Evolutionary conservation across 2,113 vertebrate genomes (phyloP).

Genomic region (Mugil cephalus): DNA sequence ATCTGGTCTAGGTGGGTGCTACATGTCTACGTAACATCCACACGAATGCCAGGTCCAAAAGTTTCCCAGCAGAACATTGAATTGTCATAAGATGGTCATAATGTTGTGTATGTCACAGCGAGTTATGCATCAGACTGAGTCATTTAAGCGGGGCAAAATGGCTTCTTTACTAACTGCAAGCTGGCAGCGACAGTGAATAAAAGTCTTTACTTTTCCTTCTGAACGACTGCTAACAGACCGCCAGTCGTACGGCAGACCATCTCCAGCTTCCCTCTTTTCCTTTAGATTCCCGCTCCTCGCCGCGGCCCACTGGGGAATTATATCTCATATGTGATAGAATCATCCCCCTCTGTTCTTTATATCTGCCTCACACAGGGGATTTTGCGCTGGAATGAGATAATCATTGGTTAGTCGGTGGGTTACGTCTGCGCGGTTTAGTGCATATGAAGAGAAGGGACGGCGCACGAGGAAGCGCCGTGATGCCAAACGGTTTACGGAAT

Average conservation of each 20-base stretch:
- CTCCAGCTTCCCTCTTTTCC: conserved; percentile 11
- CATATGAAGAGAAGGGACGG: conserved; percentile 18
- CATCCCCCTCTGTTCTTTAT: conserved; percentile 57
- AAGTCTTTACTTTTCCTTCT: conserved; percentile 25
- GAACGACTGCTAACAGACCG: conserved; percentile 36
- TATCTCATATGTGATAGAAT: conserved; percentile 71
- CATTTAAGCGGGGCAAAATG: conserved; percentile 36
- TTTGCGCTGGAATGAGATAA: conserved; percentile 69
- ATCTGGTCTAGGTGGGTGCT: no score
- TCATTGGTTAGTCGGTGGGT: conserved; percentile 37
- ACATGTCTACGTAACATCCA: no score
- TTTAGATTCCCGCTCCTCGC: conserved; percentile 37
- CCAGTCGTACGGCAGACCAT: conserved; percentile 24
- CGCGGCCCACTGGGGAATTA: conserved; percentile 63
- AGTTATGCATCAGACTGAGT: conserved; percentile 2
- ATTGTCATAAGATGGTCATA: no score
- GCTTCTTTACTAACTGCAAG: conserved; percentile 6
- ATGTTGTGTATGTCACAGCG: conserved; percentile 2
- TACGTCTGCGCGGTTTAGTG: conserved; percentile 11
- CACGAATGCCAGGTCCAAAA: no score
- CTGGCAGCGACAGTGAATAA: conserved; percentile 10
- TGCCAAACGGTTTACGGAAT: conserved; percentile 33
- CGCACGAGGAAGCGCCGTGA: conserved; percentile 29
- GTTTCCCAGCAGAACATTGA: no score
- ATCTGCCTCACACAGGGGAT: conserved; percentile 60